These are phyloP conservation scores for Drosophila mulleri DNA, from an alignment of 2,888 invertebrate genomes.

Conservation along the genomic window DNA sequence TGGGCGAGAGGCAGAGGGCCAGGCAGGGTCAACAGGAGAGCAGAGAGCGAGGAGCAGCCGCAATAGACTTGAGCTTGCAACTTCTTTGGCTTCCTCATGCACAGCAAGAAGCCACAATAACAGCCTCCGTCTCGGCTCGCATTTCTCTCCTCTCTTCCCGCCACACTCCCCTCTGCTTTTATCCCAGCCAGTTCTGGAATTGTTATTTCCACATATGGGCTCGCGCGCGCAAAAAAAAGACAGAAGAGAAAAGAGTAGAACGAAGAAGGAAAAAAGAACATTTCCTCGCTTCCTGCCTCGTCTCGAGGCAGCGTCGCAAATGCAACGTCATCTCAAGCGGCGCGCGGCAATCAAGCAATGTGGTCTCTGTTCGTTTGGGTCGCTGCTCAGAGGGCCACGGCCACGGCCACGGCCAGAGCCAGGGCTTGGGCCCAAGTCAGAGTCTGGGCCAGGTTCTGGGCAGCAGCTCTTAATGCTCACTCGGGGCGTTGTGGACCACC, in stretches of 20 bases:
- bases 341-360: conserved; percentile 73
- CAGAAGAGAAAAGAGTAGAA: conserved; percentile 20
- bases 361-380: conserved; percentile 45
- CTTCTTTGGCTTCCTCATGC: conserved; percentile 64
- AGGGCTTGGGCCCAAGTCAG: conserved; percentile 15
- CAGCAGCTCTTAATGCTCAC: conserved; percentile 66
- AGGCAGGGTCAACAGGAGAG: background rate
- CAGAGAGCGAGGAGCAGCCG: conserved; percentile 17
- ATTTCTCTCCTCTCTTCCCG: background rate
- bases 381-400: conserved; percentile 14
- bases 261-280: conserved; percentile 25
- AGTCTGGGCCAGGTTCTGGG: conserved; percentile 19
- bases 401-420: conserved; percentile 4
- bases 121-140: conserved; percentile 11
- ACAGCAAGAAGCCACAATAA: conserved; percentile 41
- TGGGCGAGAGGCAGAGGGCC: background rate
- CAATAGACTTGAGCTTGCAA: conserved; percentile 77
- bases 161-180: background rate
- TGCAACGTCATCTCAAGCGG: conserved; percentile 74
- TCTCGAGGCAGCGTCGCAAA: conserved; percentile 61
- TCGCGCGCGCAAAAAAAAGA: conserved; percentile 46
- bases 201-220: conserved; percentile 75
- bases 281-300: conserved; percentile 73
- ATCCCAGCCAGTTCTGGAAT: conserved; percentile 62
- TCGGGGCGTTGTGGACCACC: conserved; percentile 73